Base-by-base conservation (phyloP, 23 tunicate species). In the Corella eumyota region DNA sequence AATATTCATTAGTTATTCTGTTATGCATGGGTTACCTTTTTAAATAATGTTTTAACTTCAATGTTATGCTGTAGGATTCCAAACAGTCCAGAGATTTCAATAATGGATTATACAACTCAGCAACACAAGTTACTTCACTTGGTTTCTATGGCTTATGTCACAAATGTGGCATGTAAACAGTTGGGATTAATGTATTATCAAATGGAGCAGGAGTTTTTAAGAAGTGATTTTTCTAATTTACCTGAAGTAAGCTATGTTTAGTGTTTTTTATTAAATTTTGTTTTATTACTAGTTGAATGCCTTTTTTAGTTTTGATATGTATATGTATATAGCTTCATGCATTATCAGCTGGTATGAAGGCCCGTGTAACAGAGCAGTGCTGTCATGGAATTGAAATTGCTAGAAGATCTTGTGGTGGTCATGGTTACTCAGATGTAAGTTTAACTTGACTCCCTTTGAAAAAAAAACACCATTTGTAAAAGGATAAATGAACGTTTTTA, bases 341-440 rank as follows among this genome's bases (percentile, higher is more conserved):
- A 13, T 47, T 88, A 29, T 72, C 88, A 25, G 88, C 88, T 56
- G 80, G 96, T 32, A 78, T 88, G 77, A 88, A 88, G 65, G 88
- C 96, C 25, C 53, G 2, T 46, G 59, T 73, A 9, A 61, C 83
- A 44, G 96, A 88, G 46, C 71, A 78, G 37, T 69, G 83, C 34
- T 15, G 61, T 15, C 69, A 17, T n/a, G 74, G 76, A 0, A 65
- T 75, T 15, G 96, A 78, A 34, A 68, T 79, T 34, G 55, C 50
- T 17, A 66, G 96, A 37, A 61, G 85, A 44, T 73, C 96, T 9
- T 88, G 96, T 64, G 96, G 96, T 4, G 96, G 96, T 3, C 96
- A 88, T 36, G 96, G 96, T 1, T 88, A 78, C 52, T 88, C 76
- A 27, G 30, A 68, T 61, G 96, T 88, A 50, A 66, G 48, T 15